Base-by-base conservation (phyloP, 2,797 vertebrate species). In the Microctenopoma steveboyesi region DNA sequence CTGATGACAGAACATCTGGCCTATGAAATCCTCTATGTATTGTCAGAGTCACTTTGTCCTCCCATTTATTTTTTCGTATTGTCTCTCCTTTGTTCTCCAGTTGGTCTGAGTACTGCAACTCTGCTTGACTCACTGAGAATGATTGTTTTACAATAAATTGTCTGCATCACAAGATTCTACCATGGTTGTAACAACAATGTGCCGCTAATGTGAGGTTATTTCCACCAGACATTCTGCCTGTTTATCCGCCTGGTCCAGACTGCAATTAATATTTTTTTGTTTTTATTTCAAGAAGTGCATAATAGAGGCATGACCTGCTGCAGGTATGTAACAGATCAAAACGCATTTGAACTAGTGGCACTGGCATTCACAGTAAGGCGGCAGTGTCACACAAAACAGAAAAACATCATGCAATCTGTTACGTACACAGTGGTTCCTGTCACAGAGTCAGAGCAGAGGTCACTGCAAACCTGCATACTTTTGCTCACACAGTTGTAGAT, bases 401-500 rank as follows among this genome's bases (percentile, higher is more conserved):
- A 9, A 8, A 35, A 35, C 33, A 35, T 35, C 33, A 8, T 1
- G 1, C 33, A 35, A 35, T 81, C 80, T 49, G 48, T 84, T 88
- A 71, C 79, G 72, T 62, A 46, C 46, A 15, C 49, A 77, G 75
- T 64, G 33, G 33, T 76, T 83, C 64, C 69, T 81, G 73, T 72
- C 2, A 30, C 67, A 58, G 66, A 58, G 76, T 83, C 73, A 71
- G 64, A 78, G 60, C 79, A 83, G 82, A 86, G 86, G 83, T 86
- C 81, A 64, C 42, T 22, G 39, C 14, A 27, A 13, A 62, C 71
- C 75, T 50, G 72, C 48, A 80, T 66, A 74, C 71, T 79, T 64
- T 76, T 25, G 42, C 57, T 69, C 43, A 16, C 30, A 57, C 63
- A 37, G 52, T 30, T 4, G 3, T 12, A 7, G n/a, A 7, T 46